Evolutionary conservation across 2,797 vertebrate species (phyloP), one percentile per base, ranked within the genome.

Genomic region (Cossypha caffra): DNA sequence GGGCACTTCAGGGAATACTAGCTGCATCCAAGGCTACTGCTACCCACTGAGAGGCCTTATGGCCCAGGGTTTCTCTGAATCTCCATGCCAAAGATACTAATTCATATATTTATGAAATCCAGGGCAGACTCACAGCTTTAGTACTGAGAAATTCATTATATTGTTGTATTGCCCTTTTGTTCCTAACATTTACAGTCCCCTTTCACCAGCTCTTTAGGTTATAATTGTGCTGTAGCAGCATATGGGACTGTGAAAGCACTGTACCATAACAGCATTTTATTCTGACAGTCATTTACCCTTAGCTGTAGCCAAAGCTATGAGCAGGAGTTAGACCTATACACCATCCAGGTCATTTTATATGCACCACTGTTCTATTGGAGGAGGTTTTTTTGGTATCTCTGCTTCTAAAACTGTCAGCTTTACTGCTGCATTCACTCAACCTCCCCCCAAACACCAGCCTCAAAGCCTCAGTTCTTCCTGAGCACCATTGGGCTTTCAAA

Each of bases 321-420:
- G 64, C 28, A 78, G 26, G 54, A 83, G 28, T 61, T 64, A 69
- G 66, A 78, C 33, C n/a, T 72, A 29, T 1, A 13, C n/a, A 28
- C n/a, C 51, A 25, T 37, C 43, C 5, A 1, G n/a, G 50, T 59
- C 31, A 50, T 55, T 94, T 92, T 69, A 50, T 52, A 64, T 52
- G 21, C 40, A 38, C 66, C 2, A 2, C 18, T 68, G 9, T 79
- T 89, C 35, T 62, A 13, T 50, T 40, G 58, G 68, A 54, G 67
- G 33, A 78, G 40, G 7, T 21, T 62, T 90, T 74, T 80, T 25
- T 35, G 57, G 11, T 80, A 45, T 82, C 37, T 33, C 38, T 82
- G 10, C 42, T 91, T 87, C 54, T 83, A 92, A 91, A 93, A 45
- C 67, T 71, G 58, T 77, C 80, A 52, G 42, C 47, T 95, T 90